These are phyloP conservation scores for Panthera uncia DNA, from an alignment of 2,113 vertebrate species.

Conservation along the genomic window DNA sequence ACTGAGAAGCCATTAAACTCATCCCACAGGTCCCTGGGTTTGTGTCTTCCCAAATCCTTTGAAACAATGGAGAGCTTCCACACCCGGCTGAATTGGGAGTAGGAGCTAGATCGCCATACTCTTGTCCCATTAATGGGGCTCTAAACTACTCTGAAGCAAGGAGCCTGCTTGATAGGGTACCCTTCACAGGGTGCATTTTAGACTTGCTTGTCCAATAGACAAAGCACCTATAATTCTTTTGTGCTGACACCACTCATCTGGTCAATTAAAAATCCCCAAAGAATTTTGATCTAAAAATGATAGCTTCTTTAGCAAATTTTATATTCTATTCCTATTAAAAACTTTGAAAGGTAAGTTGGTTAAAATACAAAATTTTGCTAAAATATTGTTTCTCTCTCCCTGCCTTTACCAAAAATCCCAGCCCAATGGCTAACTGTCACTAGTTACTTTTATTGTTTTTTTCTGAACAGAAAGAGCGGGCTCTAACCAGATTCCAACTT, in stretches of 20 bases:
- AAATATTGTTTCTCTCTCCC: background rate
- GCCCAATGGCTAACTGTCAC: background rate
- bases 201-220: background rate
- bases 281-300: background rate
- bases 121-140: background rate
- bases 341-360: background rate
- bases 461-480: background rate
- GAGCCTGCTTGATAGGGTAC: background rate
- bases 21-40: background rate
- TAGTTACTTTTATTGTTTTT: background rate
- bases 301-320: background rate
- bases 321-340: background rate
- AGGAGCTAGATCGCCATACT: background rate
- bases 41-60: background rate
- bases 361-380: background rate
- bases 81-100: background rate
- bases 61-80: background rate
- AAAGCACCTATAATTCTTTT: background rate
- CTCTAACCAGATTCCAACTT: background rate
- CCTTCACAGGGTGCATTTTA: background rate
- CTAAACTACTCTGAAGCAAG: background rate
- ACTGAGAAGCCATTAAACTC: no score
- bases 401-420: background rate
- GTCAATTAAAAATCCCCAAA: background rate
- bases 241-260: background rate